Evolutionary conservation across 2,888 invertebrate species (phyloP).

Genomic region (Entomobrya multifasciata): DNA sequence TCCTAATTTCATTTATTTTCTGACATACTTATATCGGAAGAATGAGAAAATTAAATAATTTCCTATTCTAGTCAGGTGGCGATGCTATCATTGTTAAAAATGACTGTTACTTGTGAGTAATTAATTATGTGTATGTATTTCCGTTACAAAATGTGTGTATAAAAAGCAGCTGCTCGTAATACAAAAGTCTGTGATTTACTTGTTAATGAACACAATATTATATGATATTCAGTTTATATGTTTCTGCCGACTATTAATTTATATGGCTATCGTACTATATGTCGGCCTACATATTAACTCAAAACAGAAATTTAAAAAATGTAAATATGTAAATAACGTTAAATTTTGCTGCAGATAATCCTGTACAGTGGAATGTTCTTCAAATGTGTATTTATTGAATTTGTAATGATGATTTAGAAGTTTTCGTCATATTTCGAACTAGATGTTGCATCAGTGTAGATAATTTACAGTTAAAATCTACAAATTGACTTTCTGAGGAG

Average conservation of each 20-base stretch:
- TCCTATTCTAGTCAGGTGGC: too few species aligned
- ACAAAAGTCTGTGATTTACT: constrained; percentile 59
- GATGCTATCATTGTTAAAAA: too few species aligned
- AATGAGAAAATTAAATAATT: too few species aligned
- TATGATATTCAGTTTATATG: neutral
- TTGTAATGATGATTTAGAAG: too few species aligned
- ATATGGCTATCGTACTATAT: neutral
- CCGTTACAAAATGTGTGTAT: too few species aligned
- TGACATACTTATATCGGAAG: too few species aligned
- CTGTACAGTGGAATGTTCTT: constrained; percentile 2
- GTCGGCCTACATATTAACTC: neutral
- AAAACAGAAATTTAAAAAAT: neutral
- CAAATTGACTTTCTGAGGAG: neutral
- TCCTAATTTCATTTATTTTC: too few species aligned
- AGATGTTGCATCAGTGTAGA: neutral
- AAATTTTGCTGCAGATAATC: constrained; percentile 47
- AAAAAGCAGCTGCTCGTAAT: constrained; percentile 45
- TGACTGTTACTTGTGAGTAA: too few species aligned
- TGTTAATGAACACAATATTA: constrained; percentile 20
- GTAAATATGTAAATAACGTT: constrained; percentile 9
- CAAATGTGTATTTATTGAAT: neutral
- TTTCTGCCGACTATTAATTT: constrained; percentile 28
- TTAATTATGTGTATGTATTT: too few species aligned
- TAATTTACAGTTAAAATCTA: neutral
- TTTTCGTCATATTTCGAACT: too few species aligned